Conservation (phyloP, 2,113 vertebrate genomes). For the Archocentrus centrarchus region DNA sequence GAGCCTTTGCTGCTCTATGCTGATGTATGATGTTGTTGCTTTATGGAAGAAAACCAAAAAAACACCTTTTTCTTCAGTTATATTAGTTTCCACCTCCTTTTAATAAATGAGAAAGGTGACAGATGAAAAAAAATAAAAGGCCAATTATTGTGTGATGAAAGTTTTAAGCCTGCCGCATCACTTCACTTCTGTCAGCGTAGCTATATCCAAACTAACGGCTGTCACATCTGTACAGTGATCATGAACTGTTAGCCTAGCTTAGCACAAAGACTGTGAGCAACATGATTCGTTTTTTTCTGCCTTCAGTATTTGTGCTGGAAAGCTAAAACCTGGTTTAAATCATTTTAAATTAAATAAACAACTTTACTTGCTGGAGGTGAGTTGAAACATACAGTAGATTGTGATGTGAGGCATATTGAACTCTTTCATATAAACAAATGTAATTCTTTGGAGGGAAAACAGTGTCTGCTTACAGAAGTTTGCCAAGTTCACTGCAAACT, state of each 20-base stretch:
- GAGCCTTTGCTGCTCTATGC: neutral
- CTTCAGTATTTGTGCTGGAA: neutral
- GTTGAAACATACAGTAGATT: neutral
- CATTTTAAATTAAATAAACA: neutral
- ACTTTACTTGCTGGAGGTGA: fast-evolving
- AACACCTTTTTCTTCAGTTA: neutral
- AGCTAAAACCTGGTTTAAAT: neutral
- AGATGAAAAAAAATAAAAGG: too few species aligned
- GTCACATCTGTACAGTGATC: neutral
- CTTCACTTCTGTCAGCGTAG: neutral
- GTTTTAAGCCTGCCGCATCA: neutral
- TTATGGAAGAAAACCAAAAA: slow-evolving; percentile 1
- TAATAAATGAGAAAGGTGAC: slow-evolving; percentile 9
- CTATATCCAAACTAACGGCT: neutral
- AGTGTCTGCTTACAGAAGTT: slow-evolving; percentile 38
- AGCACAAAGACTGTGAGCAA: neutral
- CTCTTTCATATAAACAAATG: slow-evolving; percentile 23
- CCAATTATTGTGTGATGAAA: too few species aligned
- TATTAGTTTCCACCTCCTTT: slow-evolving; percentile 4
- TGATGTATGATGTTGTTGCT: slow-evolving; percentile 38
- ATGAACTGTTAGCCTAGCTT: neutral
- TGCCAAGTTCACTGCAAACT: slow-evolving; percentile 46
- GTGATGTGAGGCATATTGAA: neutral
- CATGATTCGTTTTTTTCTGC: neutral
- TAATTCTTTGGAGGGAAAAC: slow-evolving; percentile 4